Base-by-base conservation (phyloP, 2,888 invertebrate genomes). In the Ectemnius continuus region DNA sequence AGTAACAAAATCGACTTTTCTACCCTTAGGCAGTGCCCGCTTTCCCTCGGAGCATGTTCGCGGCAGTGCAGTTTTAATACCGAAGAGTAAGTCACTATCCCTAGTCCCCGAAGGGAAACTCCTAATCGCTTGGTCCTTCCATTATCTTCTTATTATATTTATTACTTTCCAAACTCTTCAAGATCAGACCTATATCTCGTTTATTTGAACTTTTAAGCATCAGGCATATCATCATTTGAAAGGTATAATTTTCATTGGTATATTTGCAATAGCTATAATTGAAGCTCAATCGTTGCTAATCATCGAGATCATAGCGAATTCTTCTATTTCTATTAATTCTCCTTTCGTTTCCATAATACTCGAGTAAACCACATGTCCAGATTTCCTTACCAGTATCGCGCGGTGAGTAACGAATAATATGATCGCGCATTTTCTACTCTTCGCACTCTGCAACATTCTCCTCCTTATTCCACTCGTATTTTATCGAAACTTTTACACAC, bases 301-400 rank as follows among this genome's bases (percentile, higher is more conserved):
- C 36, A 11, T 4, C 6, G 1, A 36, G 36, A 8, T 36, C 11
- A 6, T 36, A 36, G 36, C 8, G 6, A 36, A 36, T 36, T 6
- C 8, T 36, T 36, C 11, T 36, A 36, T 82, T 36, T 36, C 11
- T 36, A 36, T 82, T 74, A 83, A 78, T 80, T 75, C 45, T 73
- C 28, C 73, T 66, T 84, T 82, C 77, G 65, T 84, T 85, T 85
- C 61, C 84, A 86, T 85, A 85, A 84, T 75, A 71, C 75, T 61
- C 80, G 85, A 84, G 80, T 81, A 76, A 66, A 78, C 86, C 57
- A 69, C 76, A 75, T 68, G 59, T 79, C 72, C 63, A 73, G 67
- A 79, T 76, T 75, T 81, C 67, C 67, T 72, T 75, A 58, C 47
- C 76, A 66, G 61, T 83, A 74, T 58, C 58, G 56, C 70, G 73